Percentiles rank a stretch among this genome's conserved stretches.
phyloP scores from a whole-genome alignment of 1,140 invertebrate genomes.

The Zeugodacus cucurbitae region DNA sequence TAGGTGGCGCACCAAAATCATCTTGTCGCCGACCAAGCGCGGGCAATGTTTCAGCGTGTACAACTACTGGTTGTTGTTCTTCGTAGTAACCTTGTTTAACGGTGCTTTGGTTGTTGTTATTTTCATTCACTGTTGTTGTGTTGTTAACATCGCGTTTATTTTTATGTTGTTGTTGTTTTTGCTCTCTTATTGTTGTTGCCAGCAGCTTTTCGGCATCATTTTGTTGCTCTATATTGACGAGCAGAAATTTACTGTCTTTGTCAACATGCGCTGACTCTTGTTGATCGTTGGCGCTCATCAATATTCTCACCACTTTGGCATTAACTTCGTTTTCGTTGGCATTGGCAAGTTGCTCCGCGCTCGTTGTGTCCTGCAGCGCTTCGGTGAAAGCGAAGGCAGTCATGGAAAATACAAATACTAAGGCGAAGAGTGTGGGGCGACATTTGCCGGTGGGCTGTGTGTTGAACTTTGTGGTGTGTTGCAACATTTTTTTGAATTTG shows the following conservation, averaged over 20 bases:
- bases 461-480: background rate
- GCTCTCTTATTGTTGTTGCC: background rate
- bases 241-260: background rate
- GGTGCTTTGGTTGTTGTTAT: background rate
- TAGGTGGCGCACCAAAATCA: background rate
- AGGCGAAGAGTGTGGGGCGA: background rate
- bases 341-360: background rate
- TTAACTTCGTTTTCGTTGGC: background rate
- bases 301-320: background rate
- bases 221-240: background rate
- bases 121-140: background rate
- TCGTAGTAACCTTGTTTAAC: constrained; percentile 36
- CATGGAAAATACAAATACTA: background rate
- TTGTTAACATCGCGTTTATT: background rate
- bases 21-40: constrained; percentile 11
- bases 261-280: background rate
- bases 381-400: background rate
- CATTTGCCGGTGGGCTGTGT: background rate
- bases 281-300: background rate
- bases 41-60: constrained; percentile 17
- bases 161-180: background rate
- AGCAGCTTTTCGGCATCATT: background rate
- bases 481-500: background rate
- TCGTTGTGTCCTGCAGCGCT: background rate
- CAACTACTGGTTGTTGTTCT: constrained; percentile 42